Evolutionary conservation across 37 sponge, comb jelly and placozoan genomes (phyloP).

Genomic region (Chondrilla cf. caribensis): DNA sequence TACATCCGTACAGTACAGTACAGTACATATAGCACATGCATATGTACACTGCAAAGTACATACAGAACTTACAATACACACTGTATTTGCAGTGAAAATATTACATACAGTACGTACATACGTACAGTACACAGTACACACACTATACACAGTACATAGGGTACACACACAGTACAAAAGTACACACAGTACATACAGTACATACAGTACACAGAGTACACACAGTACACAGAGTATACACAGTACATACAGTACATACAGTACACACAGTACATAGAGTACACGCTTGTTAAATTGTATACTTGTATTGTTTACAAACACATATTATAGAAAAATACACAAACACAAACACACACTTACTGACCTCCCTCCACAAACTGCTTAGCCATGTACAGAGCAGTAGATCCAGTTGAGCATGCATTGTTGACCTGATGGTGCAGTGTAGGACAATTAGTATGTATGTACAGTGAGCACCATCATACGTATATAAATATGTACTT

Average conservation of each 20-base stretch:
- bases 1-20: too few species aligned
- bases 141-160: too few species aligned
- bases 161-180: too few species aligned
- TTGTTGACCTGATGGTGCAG: constrained; percentile 72
- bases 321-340: background rate
- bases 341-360: background rate
- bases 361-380: constrained; percentile 80
- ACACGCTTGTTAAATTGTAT: background rate
- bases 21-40: background rate
- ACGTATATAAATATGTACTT: background rate
- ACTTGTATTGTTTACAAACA: constrained; percentile 59
- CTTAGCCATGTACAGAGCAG: constrained; percentile 83
- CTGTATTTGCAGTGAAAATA: background rate
- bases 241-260: too few species aligned
- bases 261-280: background rate
- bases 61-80: background rate
- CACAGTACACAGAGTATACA: too few species aligned
- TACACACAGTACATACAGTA: background rate
- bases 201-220: too few species aligned
- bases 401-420: constrained; percentile 82
- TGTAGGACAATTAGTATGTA: background rate
- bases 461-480: background rate
- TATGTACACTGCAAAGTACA: too few species aligned
- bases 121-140: too few species aligned
- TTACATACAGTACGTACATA: too few species aligned